Conservation (phyloP, 2,888 invertebrate genomes). For the Erpobdella octoculata region DNA sequence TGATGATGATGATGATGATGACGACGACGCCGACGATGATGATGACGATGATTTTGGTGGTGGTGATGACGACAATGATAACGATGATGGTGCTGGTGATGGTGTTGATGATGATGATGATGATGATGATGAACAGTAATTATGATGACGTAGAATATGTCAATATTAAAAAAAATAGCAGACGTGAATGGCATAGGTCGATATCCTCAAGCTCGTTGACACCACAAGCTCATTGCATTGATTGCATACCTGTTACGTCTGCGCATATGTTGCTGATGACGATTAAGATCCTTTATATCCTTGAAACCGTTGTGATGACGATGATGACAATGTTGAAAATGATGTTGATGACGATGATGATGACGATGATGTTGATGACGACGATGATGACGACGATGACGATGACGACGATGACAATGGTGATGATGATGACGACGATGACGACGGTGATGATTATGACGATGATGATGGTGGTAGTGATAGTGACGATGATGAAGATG, state of each 20-base stretch:
- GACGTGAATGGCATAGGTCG: too few species aligned
- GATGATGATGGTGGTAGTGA: background rate
- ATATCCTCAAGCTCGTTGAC: too few species aligned
- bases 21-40: background rate
- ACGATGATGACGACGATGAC: background rate
- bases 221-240: too few species aligned
- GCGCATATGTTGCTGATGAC: background rate
- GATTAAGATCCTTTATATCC: too few species aligned
- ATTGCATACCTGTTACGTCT: too few species aligned
- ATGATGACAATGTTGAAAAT: background rate
- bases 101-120: background rate
- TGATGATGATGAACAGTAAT: background rate
- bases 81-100: background rate
- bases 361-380: background rate
- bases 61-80: background rate
- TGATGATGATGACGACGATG: background rate
- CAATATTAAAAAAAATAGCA: background rate
- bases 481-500: too few species aligned
- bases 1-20: background rate
- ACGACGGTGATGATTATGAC: background rate
- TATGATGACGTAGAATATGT: background rate
- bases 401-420: background rate
- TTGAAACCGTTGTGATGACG: background rate
- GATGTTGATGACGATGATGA: background rate
- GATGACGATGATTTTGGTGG: background rate